Conservation (phyloP, 2,113 vertebrate species). For the Tetrao urogallus region DNA sequence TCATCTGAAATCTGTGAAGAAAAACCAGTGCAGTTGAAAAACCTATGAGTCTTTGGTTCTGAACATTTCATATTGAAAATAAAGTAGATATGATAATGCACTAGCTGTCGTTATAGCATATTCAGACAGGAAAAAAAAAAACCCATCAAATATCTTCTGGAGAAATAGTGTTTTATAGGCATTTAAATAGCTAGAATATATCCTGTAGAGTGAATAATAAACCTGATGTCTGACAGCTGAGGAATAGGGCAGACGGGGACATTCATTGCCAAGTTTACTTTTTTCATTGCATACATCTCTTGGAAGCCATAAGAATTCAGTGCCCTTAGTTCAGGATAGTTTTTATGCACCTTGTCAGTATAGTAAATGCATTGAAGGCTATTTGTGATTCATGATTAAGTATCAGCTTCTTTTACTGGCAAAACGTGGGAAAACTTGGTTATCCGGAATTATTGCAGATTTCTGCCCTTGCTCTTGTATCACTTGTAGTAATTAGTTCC, state of each 20-base stretch:
- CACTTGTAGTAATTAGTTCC: background rate
- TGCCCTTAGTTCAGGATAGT: background rate
- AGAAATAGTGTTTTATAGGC: background rate
- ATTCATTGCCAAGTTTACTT: too few species aligned
- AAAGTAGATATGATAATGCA: background rate
- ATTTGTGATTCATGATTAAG: background rate
- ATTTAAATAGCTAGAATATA: background rate
- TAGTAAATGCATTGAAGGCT: background rate
- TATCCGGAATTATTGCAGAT: background rate
- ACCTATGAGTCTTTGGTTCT: background rate
- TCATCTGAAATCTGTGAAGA: background rate
- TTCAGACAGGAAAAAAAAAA: background rate
- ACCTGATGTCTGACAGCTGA: background rate
- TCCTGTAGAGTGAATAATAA: background rate
- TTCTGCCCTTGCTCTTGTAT: fast-evolving
- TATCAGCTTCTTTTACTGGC: background rate
- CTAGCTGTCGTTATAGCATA: background rate
- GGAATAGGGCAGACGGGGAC: background rate
- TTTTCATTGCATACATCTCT: background rate
- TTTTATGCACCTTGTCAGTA: background rate
- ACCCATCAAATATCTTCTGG: background rate
- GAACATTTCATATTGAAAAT: background rate
- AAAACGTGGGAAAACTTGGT: background rate
- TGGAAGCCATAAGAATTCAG: background rate
- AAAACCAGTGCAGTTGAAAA: background rate